A percentile compares a stretch with the other conserved stretches of the same genome.
These are phyloP conservation scores for Seira ritae DNA, from an alignment of 2,888 invertebrate genomes.

Conservation along the genomic window DNA sequence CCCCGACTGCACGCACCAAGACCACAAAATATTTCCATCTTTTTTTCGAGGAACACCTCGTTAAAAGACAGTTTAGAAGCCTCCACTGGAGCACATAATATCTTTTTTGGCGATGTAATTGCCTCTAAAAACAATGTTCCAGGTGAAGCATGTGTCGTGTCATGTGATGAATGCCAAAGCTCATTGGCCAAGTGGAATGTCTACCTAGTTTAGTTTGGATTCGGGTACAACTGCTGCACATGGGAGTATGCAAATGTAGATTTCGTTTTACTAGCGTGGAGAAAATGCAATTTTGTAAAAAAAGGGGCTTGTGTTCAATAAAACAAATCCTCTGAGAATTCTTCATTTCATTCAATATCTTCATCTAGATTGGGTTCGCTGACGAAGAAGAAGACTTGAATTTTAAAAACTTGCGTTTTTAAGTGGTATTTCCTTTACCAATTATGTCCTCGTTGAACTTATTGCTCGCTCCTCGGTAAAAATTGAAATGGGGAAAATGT, in stretches of 20 bases:
- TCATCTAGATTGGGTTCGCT: background rate
- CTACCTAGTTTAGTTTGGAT: background rate
- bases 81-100: constrained; percentile 45
- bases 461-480: constrained; percentile 31
- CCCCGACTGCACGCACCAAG: constrained; percentile 16
- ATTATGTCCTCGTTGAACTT: constrained; percentile 61
- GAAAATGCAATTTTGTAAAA: too few species aligned
- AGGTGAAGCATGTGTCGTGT: background rate
- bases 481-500: constrained; percentile 44
- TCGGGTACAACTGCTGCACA: background rate
- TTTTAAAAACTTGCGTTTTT: constrained; percentile 3
- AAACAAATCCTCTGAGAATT: too few species aligned
- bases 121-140: constrained; percentile 40
- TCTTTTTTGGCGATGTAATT: constrained; percentile 50
- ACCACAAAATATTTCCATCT: constrained; percentile 9
- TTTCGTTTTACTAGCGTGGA: too few species aligned
- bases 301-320: too few species aligned
- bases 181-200: background rate
- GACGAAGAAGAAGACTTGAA: too few species aligned
- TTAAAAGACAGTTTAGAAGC: constrained; percentile 9
- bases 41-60: constrained; percentile 37
- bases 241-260: too few species aligned
- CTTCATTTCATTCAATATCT: background rate
- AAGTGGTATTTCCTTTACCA: constrained; percentile 53
- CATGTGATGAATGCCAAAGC: constrained; percentile 3